These are phyloP conservation scores for Lathamus discolor DNA, from an alignment of 2,113 vertebrate genomes.

Conservation along the genomic window DNA sequence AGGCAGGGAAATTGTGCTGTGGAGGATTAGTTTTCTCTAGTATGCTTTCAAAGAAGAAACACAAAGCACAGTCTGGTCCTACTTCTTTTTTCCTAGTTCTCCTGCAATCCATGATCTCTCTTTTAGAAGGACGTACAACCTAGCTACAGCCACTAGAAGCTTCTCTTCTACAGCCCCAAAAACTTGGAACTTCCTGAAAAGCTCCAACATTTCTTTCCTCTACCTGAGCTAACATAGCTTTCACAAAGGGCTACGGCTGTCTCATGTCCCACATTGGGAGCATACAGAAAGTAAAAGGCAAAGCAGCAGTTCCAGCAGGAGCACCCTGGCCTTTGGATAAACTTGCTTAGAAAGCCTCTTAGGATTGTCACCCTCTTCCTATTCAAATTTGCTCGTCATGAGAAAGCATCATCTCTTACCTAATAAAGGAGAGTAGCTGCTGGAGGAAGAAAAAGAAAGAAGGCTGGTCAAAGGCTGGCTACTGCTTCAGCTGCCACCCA, in stretches of 20 bases:
- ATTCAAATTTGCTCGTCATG: background rate
- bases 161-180: background rate
- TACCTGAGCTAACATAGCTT: fast-evolving
- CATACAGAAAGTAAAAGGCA: background rate
- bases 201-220: background rate
- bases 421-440: background rate
- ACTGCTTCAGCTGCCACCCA: background rate
- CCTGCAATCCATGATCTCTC: background rate
- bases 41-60: background rate
- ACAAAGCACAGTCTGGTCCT: background rate
- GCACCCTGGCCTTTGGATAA: background rate
- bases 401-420: background rate
- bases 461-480: background rate
- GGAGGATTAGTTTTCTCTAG: background rate
- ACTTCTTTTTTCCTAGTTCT: background rate
- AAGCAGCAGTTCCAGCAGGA: background rate
- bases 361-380: background rate
- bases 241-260: background rate
- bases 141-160: background rate
- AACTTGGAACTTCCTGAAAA: background rate
- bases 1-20: background rate
- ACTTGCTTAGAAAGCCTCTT: background rate
- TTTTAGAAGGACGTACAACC: background rate
- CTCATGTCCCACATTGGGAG: fast-evolving
- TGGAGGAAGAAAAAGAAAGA: background rate